Evolutionary conservation across 2,113 vertebrate species (phyloP), one percentile per base, ranked within the genome.

Genomic region (Corvus moneduloides): DNA sequence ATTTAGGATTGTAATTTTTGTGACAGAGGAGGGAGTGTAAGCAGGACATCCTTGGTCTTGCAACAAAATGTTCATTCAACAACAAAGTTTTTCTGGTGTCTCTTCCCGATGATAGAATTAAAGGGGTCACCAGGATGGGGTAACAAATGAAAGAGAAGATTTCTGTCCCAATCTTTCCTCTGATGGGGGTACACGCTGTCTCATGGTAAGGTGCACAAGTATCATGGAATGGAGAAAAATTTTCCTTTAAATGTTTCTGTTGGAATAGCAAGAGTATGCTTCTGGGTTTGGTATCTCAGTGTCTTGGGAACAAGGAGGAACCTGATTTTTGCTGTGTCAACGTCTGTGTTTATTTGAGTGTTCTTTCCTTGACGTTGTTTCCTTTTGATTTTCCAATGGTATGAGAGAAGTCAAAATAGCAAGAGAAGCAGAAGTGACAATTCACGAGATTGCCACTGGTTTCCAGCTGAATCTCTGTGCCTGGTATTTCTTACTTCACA

Each of bases 291-390:
- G n/a, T 90, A 67, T 90, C 75, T 93, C 30, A 33, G 37, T 62
- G 32, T 69, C 51, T 59, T 39, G 52, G 84, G 56, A 90, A 52
- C 56, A 77, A 93, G 68, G 64, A 94, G 79, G 95, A 96, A 97
- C 68, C 32, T 21, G 54, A 62, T 83, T 96, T 93, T 96, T 91
- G 93, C 93, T 91, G 90, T 83, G 85, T 95, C 89, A 87, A 95
- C 59, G 93, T 96, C 95, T 96, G 90, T 91, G 55, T 26, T 83
- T 93, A 91, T 96, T 91, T 77, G 46, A 90, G 78, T 16, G 27
- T 91, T 96, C 63, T 96, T 95, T 96, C 91, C 91, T 96, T 94
- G 82, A 88, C 8, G 64, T 93, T 92, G 83, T 81, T 97, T 97
- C 95, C 93, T 96, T 95, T 83, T 93, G 82, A 91, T 63, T 96